Base-by-base conservation (phyloP, 2,797 vertebrate genomes). In the Gymnothorax javanicus region DNA sequence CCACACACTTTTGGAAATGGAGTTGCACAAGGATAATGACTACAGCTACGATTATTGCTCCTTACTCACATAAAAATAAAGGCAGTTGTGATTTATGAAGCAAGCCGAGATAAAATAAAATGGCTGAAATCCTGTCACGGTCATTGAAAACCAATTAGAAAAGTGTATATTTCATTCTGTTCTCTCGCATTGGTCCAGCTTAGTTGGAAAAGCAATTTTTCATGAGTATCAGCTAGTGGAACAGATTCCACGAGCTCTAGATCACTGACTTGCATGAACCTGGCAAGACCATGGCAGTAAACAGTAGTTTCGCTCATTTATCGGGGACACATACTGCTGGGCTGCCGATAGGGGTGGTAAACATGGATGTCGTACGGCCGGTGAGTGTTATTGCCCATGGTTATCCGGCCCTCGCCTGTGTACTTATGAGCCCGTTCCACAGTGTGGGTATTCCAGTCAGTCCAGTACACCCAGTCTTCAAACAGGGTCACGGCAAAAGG, bases 381-480 rank as follows among this genome's bases (percentile, higher is more conserved):
- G 85, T 96, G 95, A 0, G 95, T 96, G 92, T 94, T 96, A 91
- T 96, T 96, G 89, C 94, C 94, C 94, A 96, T 95, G 87, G 93
- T 9, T 0, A 89, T 84, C 25, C 94, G 93, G 43, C 91, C 84
- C 56, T 92, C 93, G 2, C 95, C 95, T 0, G 93, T 95, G 90
- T 94, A 95, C 86, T 96, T 96, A 85, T 95, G 94, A 0, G 95
- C 94, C 88, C 93, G 94, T 90, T 95, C 95, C 71, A 96, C 91
- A 25, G 92, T 91, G 89, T 95, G 93, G 0, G 93, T 95, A 91
- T 96, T 95, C 95, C 93, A 94, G 91, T 96, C 95, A 0, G 95
- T 95, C 95, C 95, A 96, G 93, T 91, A 96, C 12, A 95, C 82
- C 91, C 88, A 91, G 91, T 96, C 95, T 89, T 96, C 95, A 82